phyloP scores from a whole-genome alignment of 2,797 vertebrate genomes.

The Lepilemur ruficaudatus region DNA sequence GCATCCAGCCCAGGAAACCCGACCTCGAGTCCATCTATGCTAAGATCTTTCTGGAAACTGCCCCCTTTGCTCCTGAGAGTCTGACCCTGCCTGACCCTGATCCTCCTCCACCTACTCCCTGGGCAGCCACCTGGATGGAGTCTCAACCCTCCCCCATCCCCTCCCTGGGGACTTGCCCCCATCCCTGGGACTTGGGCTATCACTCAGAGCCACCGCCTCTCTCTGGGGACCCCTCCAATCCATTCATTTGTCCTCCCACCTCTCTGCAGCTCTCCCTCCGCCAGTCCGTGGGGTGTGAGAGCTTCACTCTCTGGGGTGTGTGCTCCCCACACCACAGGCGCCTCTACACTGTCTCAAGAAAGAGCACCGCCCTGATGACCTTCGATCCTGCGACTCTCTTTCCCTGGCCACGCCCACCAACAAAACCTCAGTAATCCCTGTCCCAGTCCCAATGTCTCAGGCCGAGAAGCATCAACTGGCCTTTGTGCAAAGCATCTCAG shows the following conservation, averaged over 20 bases:
- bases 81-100: not conserved
- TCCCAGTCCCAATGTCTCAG: not conserved
- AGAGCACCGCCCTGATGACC: not conserved
- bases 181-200: too few relatives aligned
- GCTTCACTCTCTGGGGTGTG: not conserved
- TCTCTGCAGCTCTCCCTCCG: not conserved
- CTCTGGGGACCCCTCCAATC: rapidly evolving
- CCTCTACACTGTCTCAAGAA: not conserved
- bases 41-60: not conserved
- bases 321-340: not conserved
- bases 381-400: not conserved
- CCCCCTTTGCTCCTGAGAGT: not conserved
- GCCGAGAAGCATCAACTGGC: not conserved
- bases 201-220: rapidly evolving
- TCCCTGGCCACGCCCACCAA: not conserved
- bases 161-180: not conserved
- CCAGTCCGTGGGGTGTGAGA: not conserved
- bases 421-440: not conserved
- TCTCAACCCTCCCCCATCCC: not conserved
- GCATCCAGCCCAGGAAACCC: not conserved
- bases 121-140: not conserved
- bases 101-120: not conserved
- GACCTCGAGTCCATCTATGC: not conserved
- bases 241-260: not conserved
- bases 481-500: not conserved